phyloP scores from a whole-genome alignment of 2,113 vertebrate species.

The Myotis brandtii region DNA sequence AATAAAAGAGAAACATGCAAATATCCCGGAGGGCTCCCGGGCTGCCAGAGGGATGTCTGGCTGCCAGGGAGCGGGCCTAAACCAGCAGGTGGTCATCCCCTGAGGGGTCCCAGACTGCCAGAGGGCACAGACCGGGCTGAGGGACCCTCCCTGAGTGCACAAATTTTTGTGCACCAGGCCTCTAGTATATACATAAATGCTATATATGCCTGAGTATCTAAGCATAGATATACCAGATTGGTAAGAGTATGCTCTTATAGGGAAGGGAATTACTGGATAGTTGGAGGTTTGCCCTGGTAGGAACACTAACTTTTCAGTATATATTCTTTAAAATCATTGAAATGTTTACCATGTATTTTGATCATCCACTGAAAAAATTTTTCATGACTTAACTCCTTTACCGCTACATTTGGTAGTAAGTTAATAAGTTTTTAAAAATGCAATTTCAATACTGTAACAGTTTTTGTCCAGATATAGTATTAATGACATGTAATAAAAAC shows the following conservation, averaged over 20 bases:
- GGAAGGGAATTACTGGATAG: not conserved
- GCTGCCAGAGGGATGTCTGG: too few species aligned
- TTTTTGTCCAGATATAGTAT: conserved; percentile 2
- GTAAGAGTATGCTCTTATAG: not conserved
- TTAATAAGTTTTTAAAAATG: not conserved
- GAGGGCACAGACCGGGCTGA: too few species aligned
- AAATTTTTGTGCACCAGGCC: too few species aligned
- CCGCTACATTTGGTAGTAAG: not conserved
- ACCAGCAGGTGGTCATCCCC: too few species aligned
- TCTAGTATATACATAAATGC: not conserved
- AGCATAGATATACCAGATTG: not conserved
- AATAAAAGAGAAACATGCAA: too few species aligned
- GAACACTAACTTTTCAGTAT: not conserved
- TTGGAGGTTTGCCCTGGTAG: not conserved
- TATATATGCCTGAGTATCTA: not conserved
- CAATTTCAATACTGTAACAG: conserved; percentile 41
- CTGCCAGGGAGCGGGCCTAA: too few species aligned
- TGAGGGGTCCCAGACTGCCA: too few species aligned
- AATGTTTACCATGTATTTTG: not conserved
- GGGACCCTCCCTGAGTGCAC: too few species aligned
- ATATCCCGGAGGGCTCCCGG: too few species aligned
- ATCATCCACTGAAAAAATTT: not conserved
- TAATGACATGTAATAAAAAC: not conserved
- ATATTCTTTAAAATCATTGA: not conserved
- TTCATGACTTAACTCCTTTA: not conserved